phyloP scores from a whole-genome alignment of 2,888 invertebrate genomes.

The Meganola albula region DNA sequence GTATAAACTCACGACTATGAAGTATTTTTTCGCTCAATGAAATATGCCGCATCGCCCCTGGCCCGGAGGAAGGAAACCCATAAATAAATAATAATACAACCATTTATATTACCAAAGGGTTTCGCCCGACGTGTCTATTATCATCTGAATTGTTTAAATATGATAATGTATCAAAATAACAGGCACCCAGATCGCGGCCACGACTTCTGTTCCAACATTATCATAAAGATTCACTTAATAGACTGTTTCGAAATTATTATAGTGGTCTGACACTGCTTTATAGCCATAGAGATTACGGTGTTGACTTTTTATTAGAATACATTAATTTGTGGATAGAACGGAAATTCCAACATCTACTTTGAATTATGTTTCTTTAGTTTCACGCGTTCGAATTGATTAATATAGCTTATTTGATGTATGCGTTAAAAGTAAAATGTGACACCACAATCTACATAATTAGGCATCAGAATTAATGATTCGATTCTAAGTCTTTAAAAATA shows the following conservation, averaged over 20 bases:
- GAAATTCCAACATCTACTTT: slow-evolving; percentile 35
- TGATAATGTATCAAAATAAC: slow-evolving; percentile 78
- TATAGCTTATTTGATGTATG: slow-evolving; percentile 23
- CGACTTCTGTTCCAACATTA: slow-evolving; percentile 75
- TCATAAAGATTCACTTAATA: slow-evolving; percentile 77
- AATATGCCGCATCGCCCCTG: slow-evolving; percentile 72
- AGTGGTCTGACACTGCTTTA: slow-evolving; percentile 67
- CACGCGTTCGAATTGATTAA: slow-evolving; percentile 21
- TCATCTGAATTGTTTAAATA: slow-evolving; percentile 78
- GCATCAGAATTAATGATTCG: slow-evolving; percentile 46
- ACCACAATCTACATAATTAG: slow-evolving; percentile 39
- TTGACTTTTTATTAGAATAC: slow-evolving; percentile 47
- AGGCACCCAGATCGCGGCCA: slow-evolving; percentile 65
- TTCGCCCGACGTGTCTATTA: slow-evolving; percentile 76
- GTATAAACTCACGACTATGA: slow-evolving; percentile 72
- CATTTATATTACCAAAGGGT: slow-evolving; percentile 78
- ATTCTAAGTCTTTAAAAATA: slow-evolving; percentile 42
- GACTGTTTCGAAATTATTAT: slow-evolving; percentile 74
- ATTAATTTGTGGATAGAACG: slow-evolving; percentile 40
- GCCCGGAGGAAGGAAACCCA: slow-evolving; percentile 72
- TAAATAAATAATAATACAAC: slow-evolving; percentile 78
- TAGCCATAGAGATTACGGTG: slow-evolving; percentile 52
- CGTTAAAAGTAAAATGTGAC: slow-evolving; percentile 39
- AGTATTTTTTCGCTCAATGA: slow-evolving; percentile 75
- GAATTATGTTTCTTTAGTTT: slow-evolving; percentile 31